These are phyloP conservation scores for Hyperoplus lanceolatus DNA, from an alignment of 2,797 vertebrate genomes.

Conservation along the genomic window DNA sequence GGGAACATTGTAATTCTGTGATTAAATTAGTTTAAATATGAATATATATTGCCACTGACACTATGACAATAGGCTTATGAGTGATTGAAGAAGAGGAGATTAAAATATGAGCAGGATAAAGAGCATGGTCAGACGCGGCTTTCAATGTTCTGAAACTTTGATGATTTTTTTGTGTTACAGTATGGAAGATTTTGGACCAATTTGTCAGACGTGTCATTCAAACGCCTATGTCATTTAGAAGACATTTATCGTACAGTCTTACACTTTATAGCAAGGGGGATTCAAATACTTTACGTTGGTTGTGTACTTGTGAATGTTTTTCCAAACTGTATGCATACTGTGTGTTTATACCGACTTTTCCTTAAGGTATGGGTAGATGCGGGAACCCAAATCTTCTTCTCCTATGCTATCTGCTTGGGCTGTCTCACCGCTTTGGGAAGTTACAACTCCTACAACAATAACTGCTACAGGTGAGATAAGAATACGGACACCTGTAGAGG, in stretches of 20 bases:
- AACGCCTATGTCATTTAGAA: neutral
- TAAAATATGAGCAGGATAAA: slow-evolving; percentile 8
- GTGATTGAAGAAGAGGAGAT: slow-evolving; percentile 5
- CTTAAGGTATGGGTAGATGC: slow-evolving; percentile 98
- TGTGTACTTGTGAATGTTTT: neutral
- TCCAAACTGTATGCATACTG: neutral
- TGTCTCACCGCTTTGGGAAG: slow-evolving; percentile 98
- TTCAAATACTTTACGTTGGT: neutral
- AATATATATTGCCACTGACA: slow-evolving; percentile 1
- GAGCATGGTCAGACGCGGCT: neutral
- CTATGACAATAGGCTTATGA: neutral
- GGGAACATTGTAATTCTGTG: slow-evolving; percentile 15
- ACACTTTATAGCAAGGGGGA: neutral
- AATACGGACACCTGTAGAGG: neutral
- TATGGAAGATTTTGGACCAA: neutral
- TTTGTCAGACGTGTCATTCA: neutral
- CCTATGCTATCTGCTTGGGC: slow-evolving; percentile 98
- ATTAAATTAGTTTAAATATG: slow-evolving; percentile 8
- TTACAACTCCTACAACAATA: slow-evolving; percentile 98
- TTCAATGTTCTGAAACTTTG: neutral
- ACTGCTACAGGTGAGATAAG: slow-evolving; percentile 96
- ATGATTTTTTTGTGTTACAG: neutral
- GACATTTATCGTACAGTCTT: neutral
- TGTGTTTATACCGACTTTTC: slow-evolving; percentile 21
- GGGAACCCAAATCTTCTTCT: slow-evolving; percentile 99